Percentiles rank a stretch among this genome's conserved stretches.
Conservation (phyloP, 2,113 vertebrate genomes). For the Myrmophylax atrothorax region DNA sequence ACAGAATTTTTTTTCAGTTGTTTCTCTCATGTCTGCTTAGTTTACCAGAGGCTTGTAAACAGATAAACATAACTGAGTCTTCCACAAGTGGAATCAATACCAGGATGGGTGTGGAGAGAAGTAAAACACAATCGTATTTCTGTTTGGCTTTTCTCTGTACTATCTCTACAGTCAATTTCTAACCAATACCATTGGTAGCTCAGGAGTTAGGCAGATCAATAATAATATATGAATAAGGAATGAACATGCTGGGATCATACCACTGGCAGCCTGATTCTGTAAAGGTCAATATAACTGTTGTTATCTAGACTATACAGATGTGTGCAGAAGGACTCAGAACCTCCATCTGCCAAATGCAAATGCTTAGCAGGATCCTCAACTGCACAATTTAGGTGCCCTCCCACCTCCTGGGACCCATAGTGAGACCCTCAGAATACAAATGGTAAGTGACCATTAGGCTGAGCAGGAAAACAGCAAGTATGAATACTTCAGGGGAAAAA, state of each 20-base stretch:
- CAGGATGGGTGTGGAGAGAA: background rate
- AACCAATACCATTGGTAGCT: background rate
- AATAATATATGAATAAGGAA: background rate
- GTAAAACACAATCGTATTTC: background rate
- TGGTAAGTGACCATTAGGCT: background rate
- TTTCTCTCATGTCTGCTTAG: background rate
- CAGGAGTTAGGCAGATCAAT: background rate
- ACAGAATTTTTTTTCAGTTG: background rate
- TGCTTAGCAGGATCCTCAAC: background rate
- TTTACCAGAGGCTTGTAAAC: background rate
- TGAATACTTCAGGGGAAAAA: background rate
- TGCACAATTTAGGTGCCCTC: background rate
- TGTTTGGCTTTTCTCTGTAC: background rate
- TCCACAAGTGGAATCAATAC: background rate
- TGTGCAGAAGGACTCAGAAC: background rate
- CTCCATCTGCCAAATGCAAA: background rate
- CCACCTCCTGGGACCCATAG: background rate
- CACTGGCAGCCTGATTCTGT: background rate
- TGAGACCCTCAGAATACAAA: background rate
- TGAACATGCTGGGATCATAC: background rate
- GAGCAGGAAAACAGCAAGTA: background rate
- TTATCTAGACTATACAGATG: background rate
- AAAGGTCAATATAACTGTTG: background rate
- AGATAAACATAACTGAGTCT: background rate
- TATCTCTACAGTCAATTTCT: background rate